Evolutionary conservation across 1,140 invertebrate genomes (phyloP).

Genomic region (Aricia agestis): DNA sequence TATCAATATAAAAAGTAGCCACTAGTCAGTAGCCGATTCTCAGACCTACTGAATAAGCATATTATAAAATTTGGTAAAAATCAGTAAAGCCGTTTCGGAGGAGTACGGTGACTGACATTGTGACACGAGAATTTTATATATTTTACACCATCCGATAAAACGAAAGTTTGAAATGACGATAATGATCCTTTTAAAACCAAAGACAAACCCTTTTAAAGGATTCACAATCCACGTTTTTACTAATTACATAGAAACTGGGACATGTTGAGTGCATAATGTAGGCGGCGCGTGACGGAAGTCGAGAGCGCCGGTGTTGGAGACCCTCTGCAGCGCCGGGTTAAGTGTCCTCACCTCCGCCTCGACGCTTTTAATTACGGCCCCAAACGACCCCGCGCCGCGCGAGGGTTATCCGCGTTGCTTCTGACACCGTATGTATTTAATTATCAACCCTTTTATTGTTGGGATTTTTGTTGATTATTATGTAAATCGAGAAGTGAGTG

Average conservation of each 20-base stretch:
- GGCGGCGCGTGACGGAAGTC: slow-evolving; percentile 22
- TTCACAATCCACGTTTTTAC: background rate
- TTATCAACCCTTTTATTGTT: slow-evolving; percentile 1
- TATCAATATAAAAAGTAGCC: too few relatives aligned
- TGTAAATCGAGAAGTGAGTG: background rate
- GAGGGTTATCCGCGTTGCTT: slow-evolving; percentile 25
- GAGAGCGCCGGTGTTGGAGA: background rate
- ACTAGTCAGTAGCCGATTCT: too few relatives aligned
- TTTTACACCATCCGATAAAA: too few relatives aligned
- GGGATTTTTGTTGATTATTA: background rate
- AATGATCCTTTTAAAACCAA: too few relatives aligned
- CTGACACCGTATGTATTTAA: slow-evolving; percentile 13
- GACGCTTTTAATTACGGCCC: slow-evolving; percentile 34
- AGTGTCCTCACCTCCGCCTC: slow-evolving; percentile 30
- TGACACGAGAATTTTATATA: too few relatives aligned
- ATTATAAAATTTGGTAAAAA: too few relatives aligned
- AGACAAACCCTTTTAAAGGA: too few relatives aligned
- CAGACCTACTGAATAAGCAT: too few relatives aligned
- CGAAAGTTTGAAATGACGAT: too few relatives aligned
- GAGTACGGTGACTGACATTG: too few relatives aligned
- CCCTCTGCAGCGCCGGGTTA: slow-evolving; percentile 6
- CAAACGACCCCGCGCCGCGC: slow-evolving; percentile 19
- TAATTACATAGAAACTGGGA: slow-evolving; percentile 23
- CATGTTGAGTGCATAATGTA: slow-evolving; percentile 26
- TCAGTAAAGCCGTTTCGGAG: too few relatives aligned